Evolutionary conservation across 2,888 invertebrate species (phyloP).

Genomic region (Acanthosepion pharaonis): DNA sequence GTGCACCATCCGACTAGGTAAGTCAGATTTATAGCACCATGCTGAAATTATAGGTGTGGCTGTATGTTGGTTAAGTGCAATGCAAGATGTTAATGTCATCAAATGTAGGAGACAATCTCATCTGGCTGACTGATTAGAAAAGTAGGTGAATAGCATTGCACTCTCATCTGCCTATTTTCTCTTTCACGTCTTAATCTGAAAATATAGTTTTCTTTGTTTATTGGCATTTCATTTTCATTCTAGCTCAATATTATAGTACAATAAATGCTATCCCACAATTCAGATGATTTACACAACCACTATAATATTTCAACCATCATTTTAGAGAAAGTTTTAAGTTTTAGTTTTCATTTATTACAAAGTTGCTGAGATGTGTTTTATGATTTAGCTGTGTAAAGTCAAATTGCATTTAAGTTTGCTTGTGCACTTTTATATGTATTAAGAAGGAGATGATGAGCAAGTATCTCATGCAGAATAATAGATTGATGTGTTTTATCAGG

Average conservation of each 20-base stretch:
- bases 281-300: no score
- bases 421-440: no score
- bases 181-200: not conserved
- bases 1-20: slow-evolving; percentile 83
- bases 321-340: no score
- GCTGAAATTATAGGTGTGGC: not conserved
- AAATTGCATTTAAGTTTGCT: no score
- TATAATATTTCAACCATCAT: no score
- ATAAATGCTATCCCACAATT: no score
- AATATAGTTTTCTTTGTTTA: not conserved
- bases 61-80: not conserved
- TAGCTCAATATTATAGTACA: not conserved
- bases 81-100: not conserved
- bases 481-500: no score
- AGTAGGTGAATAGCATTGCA: not conserved
- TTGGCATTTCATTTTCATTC: not conserved
- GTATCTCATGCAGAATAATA: no score
- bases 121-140: not conserved
- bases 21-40: slow-evolving; percentile 53
- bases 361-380: no score
- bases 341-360: no score
- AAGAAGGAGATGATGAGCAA: no score
- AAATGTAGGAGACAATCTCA: not conserved
- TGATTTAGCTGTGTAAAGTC: no score
- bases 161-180: not conserved